phyloP scores from a whole-genome alignment of 2,113 vertebrate genomes.

The Salminus brasiliensis region DNA sequence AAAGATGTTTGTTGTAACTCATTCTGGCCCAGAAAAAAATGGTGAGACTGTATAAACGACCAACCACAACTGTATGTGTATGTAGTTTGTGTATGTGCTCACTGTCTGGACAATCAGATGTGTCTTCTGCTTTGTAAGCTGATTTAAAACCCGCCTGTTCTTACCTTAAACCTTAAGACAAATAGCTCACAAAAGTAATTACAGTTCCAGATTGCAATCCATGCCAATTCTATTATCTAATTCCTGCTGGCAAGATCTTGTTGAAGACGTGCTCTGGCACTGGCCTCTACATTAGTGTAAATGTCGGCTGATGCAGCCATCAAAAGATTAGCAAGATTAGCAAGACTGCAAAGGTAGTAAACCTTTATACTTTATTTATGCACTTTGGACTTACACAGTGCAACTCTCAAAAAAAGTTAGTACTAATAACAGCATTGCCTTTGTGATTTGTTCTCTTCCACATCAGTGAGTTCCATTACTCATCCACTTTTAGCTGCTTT shows the following conservation, averaged over 20 bases:
- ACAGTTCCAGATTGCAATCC: conserved; percentile 35
- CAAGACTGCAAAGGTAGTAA: background rate
- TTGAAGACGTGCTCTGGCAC: background rate
- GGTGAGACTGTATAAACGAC: too few species aligned
- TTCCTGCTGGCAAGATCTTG: conserved; percentile 8
- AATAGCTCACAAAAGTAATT: conserved; percentile 22
- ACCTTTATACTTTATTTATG: background rate
- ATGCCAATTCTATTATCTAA: conserved; percentile 31
- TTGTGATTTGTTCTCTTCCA: background rate
- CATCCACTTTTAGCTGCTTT: background rate
- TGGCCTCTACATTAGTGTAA: background rate
- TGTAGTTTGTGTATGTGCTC: background rate
- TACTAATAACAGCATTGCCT: too few species aligned
- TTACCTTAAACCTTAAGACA: background rate
- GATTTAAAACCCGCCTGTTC: background rate
- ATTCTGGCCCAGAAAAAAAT: too few species aligned
- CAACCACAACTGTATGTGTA: too few species aligned
- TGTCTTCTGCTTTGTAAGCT: background rate
- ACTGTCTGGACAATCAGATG: background rate
- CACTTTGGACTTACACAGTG: background rate
- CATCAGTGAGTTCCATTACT: too few species aligned
- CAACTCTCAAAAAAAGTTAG: background rate
- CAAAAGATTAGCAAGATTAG: background rate
- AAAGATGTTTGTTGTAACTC: too few species aligned
- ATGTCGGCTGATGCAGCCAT: background rate